Percentiles rank a stretch among this genome's conserved stretches.
These are phyloP conservation scores for Montipora cactus DNA, from an alignment of 64 coral and sea anemone genomes.

Conservation along the genomic window DNA sequence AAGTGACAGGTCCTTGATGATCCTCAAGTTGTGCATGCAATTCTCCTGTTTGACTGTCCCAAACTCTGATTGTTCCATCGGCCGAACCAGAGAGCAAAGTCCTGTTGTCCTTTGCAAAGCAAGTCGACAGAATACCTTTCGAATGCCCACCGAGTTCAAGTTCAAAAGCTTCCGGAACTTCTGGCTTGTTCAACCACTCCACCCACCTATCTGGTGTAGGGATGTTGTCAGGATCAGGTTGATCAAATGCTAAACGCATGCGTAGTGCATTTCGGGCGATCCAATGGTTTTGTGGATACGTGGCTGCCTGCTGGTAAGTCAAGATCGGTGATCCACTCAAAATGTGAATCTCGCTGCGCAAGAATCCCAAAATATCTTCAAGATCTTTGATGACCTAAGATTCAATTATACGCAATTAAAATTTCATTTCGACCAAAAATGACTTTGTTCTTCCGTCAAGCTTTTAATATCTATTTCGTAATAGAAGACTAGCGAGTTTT, in stretches of 20 bases:
- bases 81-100: conserved; percentile 66
- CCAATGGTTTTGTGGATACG: conserved; percentile 36
- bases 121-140: conserved; percentile 49
- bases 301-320: conserved; percentile 58
- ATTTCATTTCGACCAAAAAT: too few species aligned
- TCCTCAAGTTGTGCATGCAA: conserved; percentile 56
- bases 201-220: conserved; percentile 61
- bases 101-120: conserved; percentile 60
- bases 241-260: conserved; percentile 15
- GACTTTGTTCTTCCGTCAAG: too few species aligned
- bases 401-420: not conserved
- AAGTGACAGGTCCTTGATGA: conserved; percentile 60
- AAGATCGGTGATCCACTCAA: conserved; percentile 38
- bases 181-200: conserved; percentile 67
- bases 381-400: conserved; percentile 29
- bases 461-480: too few species aligned
- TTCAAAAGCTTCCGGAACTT: conserved; percentile 54
- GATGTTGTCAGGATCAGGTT: conserved; percentile 11
- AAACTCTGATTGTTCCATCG: conserved; percentile 57
- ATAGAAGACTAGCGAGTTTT: too few species aligned
- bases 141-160: conserved; percentile 67
- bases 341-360: conserved; percentile 66
- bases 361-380: conserved; percentile 49
- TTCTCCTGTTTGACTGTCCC: conserved; percentile 66
- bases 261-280: conserved; percentile 24